These are phyloP conservation scores for Orussus abietinus DNA, from an alignment of 1,140 invertebrate genomes.

Conservation along the genomic window DNA sequence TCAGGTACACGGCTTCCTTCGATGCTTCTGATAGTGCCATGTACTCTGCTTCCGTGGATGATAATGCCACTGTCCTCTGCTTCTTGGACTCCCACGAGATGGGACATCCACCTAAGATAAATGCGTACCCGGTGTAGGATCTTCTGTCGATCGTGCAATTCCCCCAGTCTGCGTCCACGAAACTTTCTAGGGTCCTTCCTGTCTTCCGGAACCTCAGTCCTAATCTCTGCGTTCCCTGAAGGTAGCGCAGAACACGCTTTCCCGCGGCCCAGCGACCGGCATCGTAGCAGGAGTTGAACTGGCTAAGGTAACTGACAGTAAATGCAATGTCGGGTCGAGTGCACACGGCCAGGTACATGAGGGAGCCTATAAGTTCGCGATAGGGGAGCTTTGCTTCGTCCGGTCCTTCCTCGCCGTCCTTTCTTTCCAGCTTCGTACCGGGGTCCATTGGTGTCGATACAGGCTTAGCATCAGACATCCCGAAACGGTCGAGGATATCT, in stretches of 20 bases:
- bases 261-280: conserved; percentile 28
- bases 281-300: conserved; percentile 24
- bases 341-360: too few species aligned
- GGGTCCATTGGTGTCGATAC: conserved; percentile 18
- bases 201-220: conserved; percentile 14
- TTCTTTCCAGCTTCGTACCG: conserved; percentile 23
- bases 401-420: conserved; percentile 10
- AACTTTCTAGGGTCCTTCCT: conserved; percentile 12
- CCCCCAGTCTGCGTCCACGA: conserved; percentile 26
- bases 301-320: conserved; percentile 27
- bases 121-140: conserved; percentile 31
- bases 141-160: conserved; percentile 21
- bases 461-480: conserved; percentile 22
- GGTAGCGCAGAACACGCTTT: conserved; percentile 33
- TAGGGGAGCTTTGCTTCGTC: conserved; percentile 20
- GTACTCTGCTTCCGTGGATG: too few species aligned
- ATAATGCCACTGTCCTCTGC: conserved; percentile 49
- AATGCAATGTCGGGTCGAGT: conserved; percentile 40
- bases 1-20: conserved; percentile 17
- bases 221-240: conserved; percentile 23
- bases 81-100: conserved; percentile 52
- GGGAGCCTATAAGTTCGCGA: conserved; percentile 32
- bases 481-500: conserved; percentile 12
- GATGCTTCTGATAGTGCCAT: conserved; percentile 32
- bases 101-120: conserved; percentile 28